Base-by-base conservation (phyloP, 1,140 invertebrate species). In the Papilio xuthus region DNA sequence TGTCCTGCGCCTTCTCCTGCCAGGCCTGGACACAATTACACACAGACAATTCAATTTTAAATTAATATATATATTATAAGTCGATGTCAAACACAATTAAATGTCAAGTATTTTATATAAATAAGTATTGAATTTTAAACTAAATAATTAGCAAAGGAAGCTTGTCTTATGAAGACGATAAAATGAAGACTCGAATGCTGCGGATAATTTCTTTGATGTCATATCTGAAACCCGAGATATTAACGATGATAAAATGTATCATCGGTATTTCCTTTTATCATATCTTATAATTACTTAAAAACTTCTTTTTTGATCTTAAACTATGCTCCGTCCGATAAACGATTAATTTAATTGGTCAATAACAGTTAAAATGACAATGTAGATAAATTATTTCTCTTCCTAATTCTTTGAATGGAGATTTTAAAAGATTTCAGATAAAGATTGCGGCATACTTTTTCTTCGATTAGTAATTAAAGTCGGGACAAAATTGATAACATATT, bases 251-350 rank as follows among this genome's bases (percentile, higher is more conserved):
- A 32, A 41, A 44, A 73, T 73, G n/a, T 18, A 12, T 23, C 71
- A 7, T 44, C 37, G 72, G 72, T 32, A 74, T 74, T 74, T 74
- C 20, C 4, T 23, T 74, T 74, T 74, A 74, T 53, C 10, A 74
- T 32, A 50, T 74, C 72, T 53, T 28, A 13, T 74, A 4, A 74
- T 23, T 50, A 23, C 8, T 23, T n/a, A n/a, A n/a, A n/a, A n/a
- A n/a, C n/a, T n/a, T n/a, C n/a, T 74, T 23, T 74, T 50, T 50
- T 41, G 15, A 1, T 41, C 32, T 20, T 70, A 9, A 37, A 37
- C 42, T 74, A n/a, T 72, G 70, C 23, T 10, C 23, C 42, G 9
- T 50, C 10, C 8, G 20, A 60, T 60, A 26, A 60, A 23, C 56
- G 20, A 60, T 60, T 60, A 60, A 53, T 53, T 12, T 53, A 53